A percentile compares a stretch with the other conserved stretches of the same genome.
Conservation (phyloP, 2,797 vertebrate genomes). For the Arnoldichthys spilopterus region DNA sequence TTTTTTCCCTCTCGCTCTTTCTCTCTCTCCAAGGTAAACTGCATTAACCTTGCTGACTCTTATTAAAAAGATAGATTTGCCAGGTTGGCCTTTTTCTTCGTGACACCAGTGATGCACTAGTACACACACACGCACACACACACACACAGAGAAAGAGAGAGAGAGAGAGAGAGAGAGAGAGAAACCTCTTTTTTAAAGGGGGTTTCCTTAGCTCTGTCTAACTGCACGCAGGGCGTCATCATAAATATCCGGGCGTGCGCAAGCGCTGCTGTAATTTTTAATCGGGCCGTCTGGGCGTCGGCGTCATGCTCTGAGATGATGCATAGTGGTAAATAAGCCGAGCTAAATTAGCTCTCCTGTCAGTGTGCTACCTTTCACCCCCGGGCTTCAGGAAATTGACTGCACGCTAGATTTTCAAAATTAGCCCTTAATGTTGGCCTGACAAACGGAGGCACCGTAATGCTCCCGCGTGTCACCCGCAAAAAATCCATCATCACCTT, state of each 20-base stretch:
- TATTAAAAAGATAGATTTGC: conserved; percentile 98
- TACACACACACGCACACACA: not conserved
- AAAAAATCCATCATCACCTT: conserved; percentile 95
- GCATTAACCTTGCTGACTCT: conserved; percentile 97
- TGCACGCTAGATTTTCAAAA: conserved; percentile 99
- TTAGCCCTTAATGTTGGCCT: conserved; percentile 98
- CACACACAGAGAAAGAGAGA: no score
- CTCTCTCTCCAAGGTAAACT: conserved; percentile 94
- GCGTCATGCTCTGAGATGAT: conserved; percentile 90
- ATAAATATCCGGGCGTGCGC: conserved; percentile 91
- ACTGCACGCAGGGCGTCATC: conserved; percentile 85
- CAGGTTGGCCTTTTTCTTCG: conserved; percentile 81
- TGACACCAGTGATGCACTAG: not conserved
- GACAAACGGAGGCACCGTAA: conserved; percentile 90
- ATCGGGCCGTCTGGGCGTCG: conserved; percentile 91
- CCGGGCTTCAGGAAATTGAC: conserved; percentile 95
- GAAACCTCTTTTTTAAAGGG: conserved; percentile 56
- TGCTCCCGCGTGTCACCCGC: conserved; percentile 89
- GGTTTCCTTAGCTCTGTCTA: conserved; percentile 86
- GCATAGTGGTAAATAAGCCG: conserved; percentile 99
- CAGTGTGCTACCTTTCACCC: conserved; percentile 93
- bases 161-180: not conserved
- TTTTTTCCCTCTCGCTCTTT: conserved; percentile 1
- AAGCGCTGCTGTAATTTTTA: conserved; percentile 85
- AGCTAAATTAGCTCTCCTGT: conserved; percentile 95